Evolutionary conservation across 1,140 invertebrate species (phyloP).

Genomic region (Aphaenogaster floridana): DNA sequence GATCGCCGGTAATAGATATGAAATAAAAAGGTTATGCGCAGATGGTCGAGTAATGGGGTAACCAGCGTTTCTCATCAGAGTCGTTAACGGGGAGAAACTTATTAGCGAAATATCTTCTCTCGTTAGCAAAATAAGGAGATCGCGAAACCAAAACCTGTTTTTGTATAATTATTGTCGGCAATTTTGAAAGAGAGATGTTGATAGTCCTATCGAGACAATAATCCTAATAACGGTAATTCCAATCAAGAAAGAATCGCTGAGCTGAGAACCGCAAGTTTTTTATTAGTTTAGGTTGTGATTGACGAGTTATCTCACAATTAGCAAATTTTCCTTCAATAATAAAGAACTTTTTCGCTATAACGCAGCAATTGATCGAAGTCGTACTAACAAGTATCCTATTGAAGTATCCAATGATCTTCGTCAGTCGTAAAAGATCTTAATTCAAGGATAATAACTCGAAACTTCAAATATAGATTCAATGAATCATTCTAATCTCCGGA

Average conservation of each 20-base stretch:
- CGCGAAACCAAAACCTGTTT: background rate
- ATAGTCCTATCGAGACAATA: background rate
- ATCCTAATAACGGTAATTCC: background rate
- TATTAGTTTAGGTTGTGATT: background rate
- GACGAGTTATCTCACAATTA: background rate
- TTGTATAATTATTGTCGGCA: background rate
- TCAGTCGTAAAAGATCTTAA: background rate
- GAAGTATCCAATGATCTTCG: background rate
- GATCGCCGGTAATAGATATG: slow-evolving; percentile 10
- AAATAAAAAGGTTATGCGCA: slow-evolving; percentile 18
- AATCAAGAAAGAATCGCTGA: too few species aligned
- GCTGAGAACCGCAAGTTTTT: background rate
- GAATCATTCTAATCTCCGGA: background rate
- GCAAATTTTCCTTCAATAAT: background rate
- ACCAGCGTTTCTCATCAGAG: background rate
- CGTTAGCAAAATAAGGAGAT: background rate
- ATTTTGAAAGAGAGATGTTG: background rate
- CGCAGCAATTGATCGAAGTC: background rate
- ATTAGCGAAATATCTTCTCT: background rate
- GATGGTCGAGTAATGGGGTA: slow-evolving; percentile 11
- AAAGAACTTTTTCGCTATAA: background rate
- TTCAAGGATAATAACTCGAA: background rate
- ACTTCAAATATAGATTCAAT: background rate
- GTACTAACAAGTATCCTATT: background rate
- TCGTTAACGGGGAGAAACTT: background rate